Conservation (phyloP, 2,888 invertebrate species). For the Spatulosminthurus flaviceps region DNA sequence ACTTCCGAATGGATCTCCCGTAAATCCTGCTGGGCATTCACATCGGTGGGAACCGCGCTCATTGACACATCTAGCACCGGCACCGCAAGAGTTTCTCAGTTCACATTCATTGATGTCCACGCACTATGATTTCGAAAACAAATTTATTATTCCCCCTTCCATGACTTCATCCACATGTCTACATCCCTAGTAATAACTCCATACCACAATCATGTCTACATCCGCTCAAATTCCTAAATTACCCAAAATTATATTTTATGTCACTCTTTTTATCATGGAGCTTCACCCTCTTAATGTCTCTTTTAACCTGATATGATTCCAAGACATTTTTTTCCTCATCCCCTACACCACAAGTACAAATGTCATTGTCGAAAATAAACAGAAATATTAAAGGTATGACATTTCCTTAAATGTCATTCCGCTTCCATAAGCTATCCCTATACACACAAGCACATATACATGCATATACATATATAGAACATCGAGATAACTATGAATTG, state of each 20-base stretch:
- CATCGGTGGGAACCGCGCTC: constrained; percentile 82
- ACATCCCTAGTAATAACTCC: neutral
- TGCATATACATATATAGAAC: no score
- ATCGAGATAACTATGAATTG: no score
- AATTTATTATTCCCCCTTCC: neutral
- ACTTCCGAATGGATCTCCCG: constrained; percentile 71
- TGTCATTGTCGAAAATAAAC: no score
- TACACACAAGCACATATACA: no score
- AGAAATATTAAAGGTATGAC: no score
- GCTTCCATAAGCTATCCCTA: no score
- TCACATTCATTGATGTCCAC: constrained; percentile 86
- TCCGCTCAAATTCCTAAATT: neutral
- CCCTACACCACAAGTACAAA: no score
- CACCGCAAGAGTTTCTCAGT: constrained; percentile 77
- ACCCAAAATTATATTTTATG: neutral
- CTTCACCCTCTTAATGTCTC: no score
- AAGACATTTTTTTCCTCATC: no score
- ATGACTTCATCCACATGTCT: neutral
- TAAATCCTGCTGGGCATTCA: constrained; percentile 71
- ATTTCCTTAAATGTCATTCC: no score
- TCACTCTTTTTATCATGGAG: no score
- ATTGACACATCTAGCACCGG: constrained; percentile 82
- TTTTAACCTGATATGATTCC: no score
- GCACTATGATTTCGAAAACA: constrained; percentile 70
- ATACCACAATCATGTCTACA: neutral